A percentile compares a stretch with the other conserved stretches of the same genome.
Conservation (phyloP, 2,888 invertebrate species). For the Acrocyrtus sp. region DNA sequence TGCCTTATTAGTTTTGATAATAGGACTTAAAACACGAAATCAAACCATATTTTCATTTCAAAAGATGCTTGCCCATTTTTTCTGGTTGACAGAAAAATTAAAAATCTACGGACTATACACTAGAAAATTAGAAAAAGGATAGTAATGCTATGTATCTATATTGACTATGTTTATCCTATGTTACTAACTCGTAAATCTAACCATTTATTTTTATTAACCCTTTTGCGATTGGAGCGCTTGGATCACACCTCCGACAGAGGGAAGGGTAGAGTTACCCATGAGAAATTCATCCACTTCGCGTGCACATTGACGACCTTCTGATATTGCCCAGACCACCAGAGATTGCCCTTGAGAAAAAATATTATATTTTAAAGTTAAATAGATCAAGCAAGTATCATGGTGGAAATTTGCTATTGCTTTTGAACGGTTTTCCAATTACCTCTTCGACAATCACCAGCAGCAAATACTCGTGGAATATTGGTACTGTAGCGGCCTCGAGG, state of each 20-base stretch:
- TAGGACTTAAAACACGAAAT: too few relatives aligned
- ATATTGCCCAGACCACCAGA: conserved; percentile 97
- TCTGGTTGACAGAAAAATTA: too few relatives aligned
- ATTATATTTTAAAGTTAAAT: not conserved
- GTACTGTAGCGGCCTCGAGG: conserved; percentile 81
- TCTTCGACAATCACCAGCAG: conserved; percentile 97
- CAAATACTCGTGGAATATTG: conserved; percentile 85
- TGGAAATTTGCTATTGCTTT: too few relatives aligned
- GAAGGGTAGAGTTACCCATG: conserved; percentile 80
- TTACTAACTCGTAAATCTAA: too few relatives aligned
- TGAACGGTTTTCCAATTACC: conserved; percentile 67
- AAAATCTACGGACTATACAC: too few relatives aligned
- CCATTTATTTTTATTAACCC: too few relatives aligned
- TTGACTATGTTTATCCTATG: not conserved
- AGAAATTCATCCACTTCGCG: conserved; percentile 90
- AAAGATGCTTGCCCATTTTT: too few relatives aligned
- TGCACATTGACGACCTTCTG: conserved; percentile 98
- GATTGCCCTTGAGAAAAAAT: conserved; percentile 78
- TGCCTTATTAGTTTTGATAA: too few relatives aligned
- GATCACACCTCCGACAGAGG: conserved; percentile 90
- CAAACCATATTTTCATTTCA: too few relatives aligned
- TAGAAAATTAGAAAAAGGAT: too few relatives aligned
- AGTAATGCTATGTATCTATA: not conserved
- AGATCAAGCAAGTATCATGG: not conserved
- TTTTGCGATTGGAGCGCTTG: conserved; percentile 63